These are phyloP conservation scores for Erpobdella octoculata DNA, from an alignment of 2,888 invertebrate species.

Conservation along the genomic window DNA sequence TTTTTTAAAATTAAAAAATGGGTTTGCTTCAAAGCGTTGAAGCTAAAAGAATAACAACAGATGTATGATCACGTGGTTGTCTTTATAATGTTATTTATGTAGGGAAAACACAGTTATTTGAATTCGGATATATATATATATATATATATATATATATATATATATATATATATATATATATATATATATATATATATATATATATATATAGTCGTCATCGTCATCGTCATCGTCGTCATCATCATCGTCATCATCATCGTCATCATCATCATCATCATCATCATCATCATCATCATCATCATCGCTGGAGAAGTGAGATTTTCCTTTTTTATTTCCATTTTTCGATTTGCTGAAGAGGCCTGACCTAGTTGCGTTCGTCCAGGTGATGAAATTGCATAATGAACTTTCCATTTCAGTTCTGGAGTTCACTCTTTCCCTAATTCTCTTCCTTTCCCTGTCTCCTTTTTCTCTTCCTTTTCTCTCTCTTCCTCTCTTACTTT, in stretches of 20 bases:
- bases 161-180: no score
- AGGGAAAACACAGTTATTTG: no score
- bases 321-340: neutral
- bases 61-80: no score
- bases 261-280: conserved; percentile 29
- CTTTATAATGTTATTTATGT: no score
- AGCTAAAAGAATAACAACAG: no score
- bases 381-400: conserved; percentile 7
- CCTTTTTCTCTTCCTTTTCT: neutral
- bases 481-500: neutral
- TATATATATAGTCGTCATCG: no score
- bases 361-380: neutral
- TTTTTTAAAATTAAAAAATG: no score
- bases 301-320: neutral
- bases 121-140: no score
- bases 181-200: no score
- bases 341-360: neutral
- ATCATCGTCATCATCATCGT: conserved; percentile 26
- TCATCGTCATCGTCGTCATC: conserved; percentile 5
- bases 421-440: neutral
- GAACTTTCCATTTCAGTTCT: neutral
- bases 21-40: no score
- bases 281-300: conserved; percentile 20
- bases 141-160: no score
- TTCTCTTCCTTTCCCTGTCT: neutral